Base-by-base conservation (phyloP, 2,888 invertebrate genomes). In the Vanessa cardui region DNA sequence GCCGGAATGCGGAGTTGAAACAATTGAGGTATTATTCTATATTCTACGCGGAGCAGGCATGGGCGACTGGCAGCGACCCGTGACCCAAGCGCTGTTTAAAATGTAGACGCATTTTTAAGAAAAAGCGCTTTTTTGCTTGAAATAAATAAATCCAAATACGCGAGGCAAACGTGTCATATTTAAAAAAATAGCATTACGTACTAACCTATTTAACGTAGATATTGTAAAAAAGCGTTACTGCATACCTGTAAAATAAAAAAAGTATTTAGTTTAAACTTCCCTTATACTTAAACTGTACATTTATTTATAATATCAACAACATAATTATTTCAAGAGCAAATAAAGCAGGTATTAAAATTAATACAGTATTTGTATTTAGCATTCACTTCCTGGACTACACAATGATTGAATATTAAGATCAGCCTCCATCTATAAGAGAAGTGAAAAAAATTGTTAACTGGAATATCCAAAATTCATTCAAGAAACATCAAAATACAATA, bases 401-500 rank as follows among this genome's bases (percentile, higher is more conserved):
- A 49, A 49, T 18, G 9, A 49, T 49, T 49, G 2, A 2, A 39
- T 39, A 49, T 2, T 49, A 18, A 26, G 26, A 49, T 18, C 49
- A 49, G 20, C 20, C 49, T 18, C 49, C 12, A 12, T 39, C 39
- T 12, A 49, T 7, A 0, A 18, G 49, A 20, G 49, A 18, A 47
- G 18, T 18, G 8, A 31, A 58, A 33, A 78, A 74, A 78, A 76
- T 6, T 18, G 39, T 31, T 20, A 39, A 16, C n/a, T 18, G 15
- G 44, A 49, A 49, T 18, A 49, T 20, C 49, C 20, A 49, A 49
- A 12, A 9, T 20, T 20, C 20, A 49, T 49, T 49, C 64, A 62
- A 63, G 49, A 46, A 56, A 54, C 58, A 67, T 67, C 58, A 64
- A 64, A 62, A 59, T 45, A 67, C 45, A 62, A 59, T 64, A 70